A percentile compares a stretch with the other conserved stretches of the same genome.
These are phyloP conservation scores for Sarcophilus harrisii DNA, from an alignment of 2,797 vertebrate species.

Conservation along the genomic window DNA sequence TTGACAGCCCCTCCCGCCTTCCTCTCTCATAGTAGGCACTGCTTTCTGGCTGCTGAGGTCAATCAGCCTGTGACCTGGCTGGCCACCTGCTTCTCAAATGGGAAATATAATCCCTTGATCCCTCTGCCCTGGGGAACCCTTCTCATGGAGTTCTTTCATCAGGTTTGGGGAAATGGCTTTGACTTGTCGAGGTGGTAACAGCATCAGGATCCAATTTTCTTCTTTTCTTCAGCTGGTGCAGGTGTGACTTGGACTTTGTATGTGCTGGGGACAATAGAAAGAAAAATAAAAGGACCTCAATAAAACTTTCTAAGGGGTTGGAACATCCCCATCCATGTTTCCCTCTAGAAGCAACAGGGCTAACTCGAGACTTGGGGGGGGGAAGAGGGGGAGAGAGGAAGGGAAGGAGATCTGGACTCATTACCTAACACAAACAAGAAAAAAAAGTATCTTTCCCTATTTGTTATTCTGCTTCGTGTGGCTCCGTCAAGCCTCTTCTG, in stretches of 20 bases:
- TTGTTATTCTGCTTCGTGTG: not conserved
- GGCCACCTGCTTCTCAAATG: not conserved
- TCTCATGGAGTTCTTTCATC: not conserved
- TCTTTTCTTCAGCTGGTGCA: slow-evolving; percentile 91
- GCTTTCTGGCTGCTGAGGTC: not conserved
- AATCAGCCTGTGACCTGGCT: not conserved
- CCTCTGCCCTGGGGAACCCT: not conserved
- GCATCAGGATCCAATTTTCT: slow-evolving; percentile 82
- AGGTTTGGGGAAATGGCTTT: slow-evolving; percentile 1
- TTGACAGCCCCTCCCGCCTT: not conserved
- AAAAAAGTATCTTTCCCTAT: not conserved
- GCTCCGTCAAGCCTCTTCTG: slow-evolving; percentile 23
- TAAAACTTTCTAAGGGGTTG: slow-evolving; percentile 34
- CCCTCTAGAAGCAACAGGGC: slow-evolving; percentile 21
- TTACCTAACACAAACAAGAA: slow-evolving; percentile 2
- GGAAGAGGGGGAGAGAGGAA: not conserved
- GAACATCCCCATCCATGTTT: slow-evolving; percentile 24
- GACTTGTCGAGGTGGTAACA: not conserved
- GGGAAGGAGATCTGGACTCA: not conserved
- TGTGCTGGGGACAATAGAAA: slow-evolving; percentile 88
- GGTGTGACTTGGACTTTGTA: slow-evolving; percentile 93
- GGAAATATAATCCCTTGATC: slow-evolving; percentile 37
- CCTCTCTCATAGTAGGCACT: not conserved
- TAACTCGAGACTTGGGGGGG: not conserved
- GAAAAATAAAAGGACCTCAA: slow-evolving; percentile 13